These are phyloP conservation scores for Agonum fuliginosum DNA, from an alignment of 2,888 invertebrate genomes.

Conservation along the genomic window DNA sequence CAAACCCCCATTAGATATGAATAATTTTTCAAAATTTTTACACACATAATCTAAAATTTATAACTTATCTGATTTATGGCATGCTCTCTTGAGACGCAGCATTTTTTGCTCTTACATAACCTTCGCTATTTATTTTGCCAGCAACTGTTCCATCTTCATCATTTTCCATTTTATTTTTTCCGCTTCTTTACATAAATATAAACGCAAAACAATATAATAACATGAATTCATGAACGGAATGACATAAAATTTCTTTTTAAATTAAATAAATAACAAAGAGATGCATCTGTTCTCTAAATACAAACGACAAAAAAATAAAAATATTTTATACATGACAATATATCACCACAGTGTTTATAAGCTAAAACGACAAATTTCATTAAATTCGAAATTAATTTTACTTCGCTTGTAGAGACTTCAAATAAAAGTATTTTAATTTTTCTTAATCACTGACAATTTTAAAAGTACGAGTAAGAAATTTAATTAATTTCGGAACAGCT, in stretches of 20 bases:
- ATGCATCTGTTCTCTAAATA: too few relatives aligned
- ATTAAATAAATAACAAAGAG: background rate
- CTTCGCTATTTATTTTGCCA: slow-evolving; percentile 49
- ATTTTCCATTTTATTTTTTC: slow-evolving; percentile 49
- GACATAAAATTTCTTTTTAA: background rate
- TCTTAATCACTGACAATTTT: slow-evolving; percentile 35
- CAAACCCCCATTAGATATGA: slow-evolving; percentile 35
- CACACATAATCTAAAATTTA: slow-evolving; percentile 54
- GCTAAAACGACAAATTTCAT: background rate
- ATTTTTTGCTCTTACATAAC: slow-evolving; percentile 43
- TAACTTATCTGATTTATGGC: slow-evolving; percentile 50
- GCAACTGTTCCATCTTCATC: slow-evolving; percentile 51
- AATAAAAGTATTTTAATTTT: slow-evolving; percentile 39
- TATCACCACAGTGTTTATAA: background rate
- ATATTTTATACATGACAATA: background rate
- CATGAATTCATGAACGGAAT: background rate
- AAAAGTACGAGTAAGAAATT: slow-evolving; percentile 31
- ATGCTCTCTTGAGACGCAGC: slow-evolving; percentile 35
- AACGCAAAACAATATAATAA: slow-evolving; percentile 43
- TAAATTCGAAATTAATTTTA: slow-evolving; percentile 8
- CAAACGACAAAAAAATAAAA: too few relatives aligned
- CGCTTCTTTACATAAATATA: slow-evolving; percentile 40
- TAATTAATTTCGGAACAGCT: slow-evolving; percentile 35
- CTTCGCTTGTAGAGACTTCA: background rate
- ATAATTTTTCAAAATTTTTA: slow-evolving; percentile 52